Conservation (phyloP, 2,797 vertebrate species). For the Ibycter americanus region DNA sequence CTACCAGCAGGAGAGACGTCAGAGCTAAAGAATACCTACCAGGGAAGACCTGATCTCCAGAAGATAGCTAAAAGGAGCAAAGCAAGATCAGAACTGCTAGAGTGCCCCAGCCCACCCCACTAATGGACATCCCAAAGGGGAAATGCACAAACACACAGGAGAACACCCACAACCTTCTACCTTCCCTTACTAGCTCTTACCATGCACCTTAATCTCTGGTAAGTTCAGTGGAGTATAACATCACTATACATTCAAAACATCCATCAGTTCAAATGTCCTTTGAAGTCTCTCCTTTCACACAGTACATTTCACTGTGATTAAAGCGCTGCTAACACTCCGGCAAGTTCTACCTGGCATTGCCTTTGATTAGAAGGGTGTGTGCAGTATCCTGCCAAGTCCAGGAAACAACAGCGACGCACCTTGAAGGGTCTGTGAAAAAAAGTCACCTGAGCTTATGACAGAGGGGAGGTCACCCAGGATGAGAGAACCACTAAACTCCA, state of each 20-base stretch:
- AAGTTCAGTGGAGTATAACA: background rate
- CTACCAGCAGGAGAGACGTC: background rate
- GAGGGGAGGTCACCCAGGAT: background rate
- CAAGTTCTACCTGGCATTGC: background rate
- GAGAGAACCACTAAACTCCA: background rate
- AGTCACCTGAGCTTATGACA: background rate
- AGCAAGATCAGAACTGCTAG: background rate
- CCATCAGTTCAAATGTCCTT: background rate
- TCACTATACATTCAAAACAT: background rate
- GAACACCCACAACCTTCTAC: background rate
- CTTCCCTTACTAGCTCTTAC: background rate
- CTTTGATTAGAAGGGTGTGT: background rate
- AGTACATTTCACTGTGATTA: background rate
- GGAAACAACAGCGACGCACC: background rate
- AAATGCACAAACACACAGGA: background rate
- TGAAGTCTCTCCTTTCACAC: constrained; percentile 4
- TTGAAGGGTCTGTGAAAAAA: background rate
- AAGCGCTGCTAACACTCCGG: background rate
- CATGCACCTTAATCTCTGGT: background rate
- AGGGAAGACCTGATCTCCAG: background rate
- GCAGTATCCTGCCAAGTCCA: background rate
- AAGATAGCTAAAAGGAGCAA: background rate
- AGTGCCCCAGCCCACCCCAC: background rate
- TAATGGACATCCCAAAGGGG: background rate
- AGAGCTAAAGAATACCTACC: background rate